Percentiles rank a stretch among this genome's conserved stretches.
These are phyloP conservation scores for Loxodonta africana DNA, from an alignment of 2,113 vertebrate species.

Conservation along the genomic window DNA sequence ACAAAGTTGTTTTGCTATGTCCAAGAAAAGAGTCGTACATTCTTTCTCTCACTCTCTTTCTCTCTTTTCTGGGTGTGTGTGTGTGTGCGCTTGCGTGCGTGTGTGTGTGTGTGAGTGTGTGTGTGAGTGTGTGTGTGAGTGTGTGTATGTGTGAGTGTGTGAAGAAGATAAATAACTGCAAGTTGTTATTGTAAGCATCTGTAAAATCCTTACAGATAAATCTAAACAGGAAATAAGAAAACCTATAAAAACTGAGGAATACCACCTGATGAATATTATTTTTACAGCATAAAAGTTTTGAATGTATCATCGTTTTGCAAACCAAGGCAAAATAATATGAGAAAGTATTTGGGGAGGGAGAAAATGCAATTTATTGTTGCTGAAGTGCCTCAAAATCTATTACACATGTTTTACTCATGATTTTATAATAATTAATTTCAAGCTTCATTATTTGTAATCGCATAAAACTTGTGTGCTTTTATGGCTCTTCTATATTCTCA, in stretches of 20 bases:
- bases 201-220: neutral
- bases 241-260: neutral
- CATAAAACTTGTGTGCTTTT: neutral
- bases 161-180: neutral
- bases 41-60: neutral
- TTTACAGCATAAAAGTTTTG: conserved; percentile 4
- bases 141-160: neutral
- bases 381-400: neutral
- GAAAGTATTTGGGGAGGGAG: neutral
- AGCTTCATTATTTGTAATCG: neutral
- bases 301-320: neutral
- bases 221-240: neutral
- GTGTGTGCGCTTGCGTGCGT: neutral
- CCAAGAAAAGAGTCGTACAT: neutral
- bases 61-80: neutral
- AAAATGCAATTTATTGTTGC: conserved; percentile 4
- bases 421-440: conserved; percentile 44
- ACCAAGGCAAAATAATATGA: neutral
- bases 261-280: neutral
- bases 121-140: neutral
- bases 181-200: neutral
- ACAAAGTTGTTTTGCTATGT: neutral
- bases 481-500: neutral
- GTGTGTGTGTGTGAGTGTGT: neutral
- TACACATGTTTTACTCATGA: neutral